A percentile compares a stretch with the other conserved stretches of the same genome.
These are phyloP conservation scores for Pomacea canaliculata DNA, from an alignment of 2,888 invertebrate genomes.

Conservation along the genomic window DNA sequence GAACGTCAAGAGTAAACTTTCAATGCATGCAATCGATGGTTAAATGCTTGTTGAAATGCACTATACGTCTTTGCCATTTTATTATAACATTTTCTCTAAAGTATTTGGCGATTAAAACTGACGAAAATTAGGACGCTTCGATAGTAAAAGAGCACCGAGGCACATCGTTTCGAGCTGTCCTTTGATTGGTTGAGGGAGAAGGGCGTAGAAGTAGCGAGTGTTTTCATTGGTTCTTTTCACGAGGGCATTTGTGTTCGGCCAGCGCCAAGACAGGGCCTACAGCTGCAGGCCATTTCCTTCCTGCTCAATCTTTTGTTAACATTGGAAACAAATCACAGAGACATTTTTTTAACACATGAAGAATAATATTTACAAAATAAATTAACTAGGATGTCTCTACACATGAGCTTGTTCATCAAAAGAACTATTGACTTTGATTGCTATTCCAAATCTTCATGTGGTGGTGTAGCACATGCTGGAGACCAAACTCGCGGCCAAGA, in stretches of 20 bases:
- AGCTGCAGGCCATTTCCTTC: too few species aligned
- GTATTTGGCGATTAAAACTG: slow-evolving; percentile 24
- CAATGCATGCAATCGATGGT: slow-evolving; percentile 18
- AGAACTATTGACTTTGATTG: too few species aligned
- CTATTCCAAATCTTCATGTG: too few species aligned
- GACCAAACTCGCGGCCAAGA: too few species aligned
- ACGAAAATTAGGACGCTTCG: slow-evolving; percentile 22
- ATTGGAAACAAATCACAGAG: too few species aligned
- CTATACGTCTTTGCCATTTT: slow-evolving; percentile 17
- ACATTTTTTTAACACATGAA: too few species aligned
- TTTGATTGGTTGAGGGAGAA: slow-evolving; percentile 43
- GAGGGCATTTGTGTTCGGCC: neutral
- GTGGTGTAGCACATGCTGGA: too few species aligned
- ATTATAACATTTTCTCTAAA: slow-evolving; percentile 21
- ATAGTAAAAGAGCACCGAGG: slow-evolving; percentile 32
- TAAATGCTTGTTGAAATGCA: slow-evolving; percentile 26
- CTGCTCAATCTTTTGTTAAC: too few species aligned
- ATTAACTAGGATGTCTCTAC: too few species aligned
- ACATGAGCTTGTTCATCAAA: too few species aligned
- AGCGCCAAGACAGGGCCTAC: too few species aligned
- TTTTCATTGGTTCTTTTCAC: neutral
- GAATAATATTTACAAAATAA: too few species aligned
- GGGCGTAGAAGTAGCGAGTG: neutral
- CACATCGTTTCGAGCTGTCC: slow-evolving; percentile 39
- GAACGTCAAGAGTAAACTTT: slow-evolving; percentile 1